These are phyloP conservation scores for Xiphophorus hellerii DNA, from an alignment of 2,113 vertebrate genomes.

Conservation along the genomic window DNA sequence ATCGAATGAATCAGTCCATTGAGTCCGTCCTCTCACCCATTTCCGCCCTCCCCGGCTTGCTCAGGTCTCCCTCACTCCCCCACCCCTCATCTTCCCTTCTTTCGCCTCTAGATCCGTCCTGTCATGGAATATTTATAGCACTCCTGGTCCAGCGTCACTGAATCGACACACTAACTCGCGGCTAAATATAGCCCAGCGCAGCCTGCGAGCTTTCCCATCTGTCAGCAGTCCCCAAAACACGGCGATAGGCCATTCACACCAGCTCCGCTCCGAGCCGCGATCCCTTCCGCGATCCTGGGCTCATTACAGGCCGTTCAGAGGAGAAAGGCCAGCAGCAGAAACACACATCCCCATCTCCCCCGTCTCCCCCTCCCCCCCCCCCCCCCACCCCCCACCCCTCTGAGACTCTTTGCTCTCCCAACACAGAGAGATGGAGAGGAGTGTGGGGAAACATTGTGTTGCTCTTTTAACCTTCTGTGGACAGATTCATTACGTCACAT, in stretches of 20 bases:
- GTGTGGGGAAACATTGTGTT: conserved; percentile 31
- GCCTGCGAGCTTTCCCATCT: conserved; percentile 77
- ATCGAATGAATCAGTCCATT: conserved; percentile 77
- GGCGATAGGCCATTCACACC: conserved; percentile 67
- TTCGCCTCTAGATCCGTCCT: conserved; percentile 74
- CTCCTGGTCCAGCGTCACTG: conserved; percentile 75
- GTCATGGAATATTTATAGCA: conserved; percentile 82
- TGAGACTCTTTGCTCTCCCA: conserved; percentile 26
- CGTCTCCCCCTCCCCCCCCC: conserved; percentile 41
- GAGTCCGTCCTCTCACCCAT: conserved; percentile 58
- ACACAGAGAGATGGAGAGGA: conserved; percentile 3
- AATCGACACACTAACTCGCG: conserved; percentile 76
- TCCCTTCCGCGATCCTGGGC: conserved; percentile 30
- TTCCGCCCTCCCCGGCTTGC: conserved; percentile 53
- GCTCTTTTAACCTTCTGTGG: conserved; percentile 48
- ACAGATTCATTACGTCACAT: conserved; percentile 28
- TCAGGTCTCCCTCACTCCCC: conserved; percentile 41
- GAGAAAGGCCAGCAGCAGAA: conserved; percentile 47
- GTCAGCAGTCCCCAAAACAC: conserved; percentile 69
- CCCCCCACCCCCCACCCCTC: conserved; percentile 34
- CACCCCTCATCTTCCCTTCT: conserved; percentile 43
- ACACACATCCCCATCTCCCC: conserved; percentile 28
- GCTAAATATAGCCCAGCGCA: conserved; percentile 78
- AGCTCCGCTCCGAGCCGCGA: conserved; percentile 27
- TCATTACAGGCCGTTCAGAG: conserved; percentile 53